Evolutionary conservation across 1,140 invertebrate species (phyloP), one percentile per base, ranked within the genome.

Genomic region (Vanessa tameamea): DNA sequence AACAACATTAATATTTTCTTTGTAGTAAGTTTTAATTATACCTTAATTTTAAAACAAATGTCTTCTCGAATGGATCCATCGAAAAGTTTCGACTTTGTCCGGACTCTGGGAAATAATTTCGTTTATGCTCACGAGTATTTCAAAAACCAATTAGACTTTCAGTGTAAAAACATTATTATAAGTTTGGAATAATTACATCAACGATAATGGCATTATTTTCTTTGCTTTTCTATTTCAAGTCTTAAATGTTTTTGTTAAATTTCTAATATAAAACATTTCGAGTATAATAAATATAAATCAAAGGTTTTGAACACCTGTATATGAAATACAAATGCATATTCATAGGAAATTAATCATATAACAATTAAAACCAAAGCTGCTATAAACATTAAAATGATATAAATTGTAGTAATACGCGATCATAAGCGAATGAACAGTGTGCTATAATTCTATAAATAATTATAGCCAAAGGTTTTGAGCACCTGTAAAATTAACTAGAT

Each of bases 21-120:
- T 16, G 11, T 8, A 15, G 1, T 23, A 23, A 11, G 3, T 57
- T 23, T 12, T 57, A 57, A 57, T 61, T 43, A 37, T n/a, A 16
- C n/a, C 31, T 43, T 37, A 61, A 37, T 61, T 37, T 31, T 7
- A 61, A 61, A 31, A n/a, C 23, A 59, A 14, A 37, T 15, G 57
- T 61, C 57, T 43, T 13, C 23, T 53, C n/a, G 9, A 51, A 51
- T 9, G 53, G 8, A 31, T 37, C 31, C 57, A 43, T 61, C 26
- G 16, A 61, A 59, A 61, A 61, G 26, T 61, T 61, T 37, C 57
- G 15, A 13, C 20, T 26, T 61, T 61, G 26, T 61, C 15, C 14
- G 26, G 3, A 13, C 20, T 57, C 12, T 23, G 53, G 11, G 53
- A 26, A 57, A 57, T 57, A 57, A 57, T 57, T 57, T 23, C 53